Evolutionary conservation across 2,797 vertebrate species (phyloP).

Genomic region (Holocentrus rufus): DNA sequence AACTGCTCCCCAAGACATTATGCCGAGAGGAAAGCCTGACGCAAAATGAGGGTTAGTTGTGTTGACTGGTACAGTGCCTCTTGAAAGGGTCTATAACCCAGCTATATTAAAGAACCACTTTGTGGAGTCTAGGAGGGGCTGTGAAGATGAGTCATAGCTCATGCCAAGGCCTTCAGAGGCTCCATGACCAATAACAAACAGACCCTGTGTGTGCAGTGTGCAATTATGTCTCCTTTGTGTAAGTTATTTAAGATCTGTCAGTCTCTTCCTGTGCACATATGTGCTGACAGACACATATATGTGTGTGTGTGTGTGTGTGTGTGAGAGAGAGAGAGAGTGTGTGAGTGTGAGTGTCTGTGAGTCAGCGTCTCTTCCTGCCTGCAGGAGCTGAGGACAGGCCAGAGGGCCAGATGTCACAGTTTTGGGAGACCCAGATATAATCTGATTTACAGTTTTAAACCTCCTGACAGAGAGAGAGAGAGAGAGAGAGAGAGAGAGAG

Average conservation of each 20-base stretch:
- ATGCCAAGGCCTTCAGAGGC: background rate
- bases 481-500: background rate
- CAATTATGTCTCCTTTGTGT: background rate
- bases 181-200: conserved; percentile 31
- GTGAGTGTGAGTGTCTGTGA: too few species aligned
- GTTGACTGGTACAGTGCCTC: background rate
- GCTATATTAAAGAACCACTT: background rate
- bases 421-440: conserved; percentile 56
- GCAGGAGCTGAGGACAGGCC: conserved; percentile 1
- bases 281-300: too few species aligned
- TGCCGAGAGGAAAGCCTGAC: background rate
- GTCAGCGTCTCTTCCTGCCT: background rate
- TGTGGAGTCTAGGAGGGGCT: background rate
- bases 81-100: background rate
- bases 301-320: too few species aligned
- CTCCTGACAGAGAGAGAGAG: conserved; percentile 33
- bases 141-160: background rate
- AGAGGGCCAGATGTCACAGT: conserved; percentile 56
- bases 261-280: conserved; percentile 7
- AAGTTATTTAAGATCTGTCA: too few species aligned
- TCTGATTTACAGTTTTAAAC: conserved; percentile 61
- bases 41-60: conserved; percentile 3
- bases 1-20: conserved; percentile 18
- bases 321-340: too few species aligned
- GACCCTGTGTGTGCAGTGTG: background rate